Base-by-base conservation (phyloP, 1,140 invertebrate genomes). In the Thalassaphorura encarpata region DNA sequence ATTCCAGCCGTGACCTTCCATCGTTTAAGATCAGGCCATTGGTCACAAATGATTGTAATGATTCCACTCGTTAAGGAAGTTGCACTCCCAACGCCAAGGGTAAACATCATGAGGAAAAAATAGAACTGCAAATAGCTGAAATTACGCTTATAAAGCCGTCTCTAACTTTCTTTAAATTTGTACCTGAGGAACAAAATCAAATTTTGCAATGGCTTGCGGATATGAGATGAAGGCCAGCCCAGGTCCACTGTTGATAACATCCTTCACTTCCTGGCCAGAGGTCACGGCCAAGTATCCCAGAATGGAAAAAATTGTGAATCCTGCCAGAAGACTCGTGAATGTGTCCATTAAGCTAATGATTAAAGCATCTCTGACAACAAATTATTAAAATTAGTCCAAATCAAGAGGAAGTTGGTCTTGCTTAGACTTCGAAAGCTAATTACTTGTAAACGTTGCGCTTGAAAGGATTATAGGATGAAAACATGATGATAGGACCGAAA, bases 161-260 rank as follows among this genome's bases (percentile, higher is more conserved):
- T 40, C 29, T 16, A 50, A 36, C 23, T 41, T 6, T 13, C 40
- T 13, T 42, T 3, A 16, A 6, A 41, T 23, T 15, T 26, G 33
- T 50, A 58, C 56, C 75, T 87, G 85, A 0, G 87, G 87, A 48
- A 85, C 71, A 24, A 77, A 69, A 5, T 80, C 79, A 63, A 91
- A 87, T 69, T 89, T 87, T 3, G 85, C 78, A 46, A 94, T 85
- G 0, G 90, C 89, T 66, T 90, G 87, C 28, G 68, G 68, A 52
- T 67, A 69, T 27, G 67, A 56, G 13, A 69, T 56, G 47, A 69
- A 69, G 11, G 63, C 63, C 6, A 69, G 41, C 6, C 64, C 66
- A 18, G 67, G 58, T n/a, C 69, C 69, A 63, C 18, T 3, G 16
- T 16, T 54, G 11, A 65, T 65, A 13, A 70, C 66, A 15, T 64